Conservation (phyloP, 2,797 vertebrate species). For the Hypotaenidia philippensis region DNA sequence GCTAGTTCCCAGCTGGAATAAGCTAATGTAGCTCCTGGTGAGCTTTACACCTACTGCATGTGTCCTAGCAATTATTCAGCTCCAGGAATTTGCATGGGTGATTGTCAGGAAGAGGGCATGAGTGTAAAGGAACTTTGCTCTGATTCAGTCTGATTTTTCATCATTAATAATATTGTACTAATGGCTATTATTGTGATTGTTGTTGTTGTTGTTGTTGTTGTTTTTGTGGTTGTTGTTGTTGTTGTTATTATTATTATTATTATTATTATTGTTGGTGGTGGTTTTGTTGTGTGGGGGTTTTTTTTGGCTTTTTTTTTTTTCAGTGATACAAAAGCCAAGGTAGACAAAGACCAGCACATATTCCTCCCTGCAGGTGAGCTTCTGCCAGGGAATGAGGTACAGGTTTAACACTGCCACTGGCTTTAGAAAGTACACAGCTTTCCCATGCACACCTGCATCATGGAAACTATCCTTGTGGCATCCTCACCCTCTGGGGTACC, state of each 20-base stretch:
- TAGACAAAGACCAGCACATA: background rate
- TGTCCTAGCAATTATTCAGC: background rate
- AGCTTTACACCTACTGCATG: background rate
- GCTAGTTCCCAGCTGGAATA: background rate
- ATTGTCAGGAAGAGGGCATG: background rate
- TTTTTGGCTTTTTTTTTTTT: too few relatives aligned
- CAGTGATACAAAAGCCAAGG: background rate
- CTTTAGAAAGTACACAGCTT: background rate
- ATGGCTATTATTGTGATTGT: background rate
- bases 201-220: background rate
- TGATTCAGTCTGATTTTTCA: background rate
- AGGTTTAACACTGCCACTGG: too few relatives aligned
- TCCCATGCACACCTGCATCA: background rate
- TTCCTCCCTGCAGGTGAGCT: background rate
- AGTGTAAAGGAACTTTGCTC: background rate
- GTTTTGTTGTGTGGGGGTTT: too few relatives aligned
- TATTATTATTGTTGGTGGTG: too few relatives aligned
- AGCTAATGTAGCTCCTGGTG: background rate
- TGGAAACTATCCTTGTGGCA: background rate
- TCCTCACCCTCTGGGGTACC: background rate
- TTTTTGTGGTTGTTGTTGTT: too few relatives aligned
- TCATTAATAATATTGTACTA: background rate
- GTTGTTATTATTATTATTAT: background rate
- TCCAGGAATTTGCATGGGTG: background rate
- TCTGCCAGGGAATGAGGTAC: background rate